Conservation (phyloP, 1,140 invertebrate species). For the Dreissena rostriformis region DNA sequence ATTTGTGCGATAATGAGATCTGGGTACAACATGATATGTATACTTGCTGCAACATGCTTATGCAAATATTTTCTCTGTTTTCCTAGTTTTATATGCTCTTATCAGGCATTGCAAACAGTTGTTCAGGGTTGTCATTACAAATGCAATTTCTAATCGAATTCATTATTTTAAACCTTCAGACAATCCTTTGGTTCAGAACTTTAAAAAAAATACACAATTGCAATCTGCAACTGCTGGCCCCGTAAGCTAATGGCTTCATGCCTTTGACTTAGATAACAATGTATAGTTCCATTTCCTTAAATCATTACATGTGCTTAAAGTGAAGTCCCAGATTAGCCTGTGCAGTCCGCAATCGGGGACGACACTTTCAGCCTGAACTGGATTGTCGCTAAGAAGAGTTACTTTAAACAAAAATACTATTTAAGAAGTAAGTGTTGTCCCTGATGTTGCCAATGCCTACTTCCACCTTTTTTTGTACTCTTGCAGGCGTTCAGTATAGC, state of each 20-base stretch:
- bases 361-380: slow-evolving; percentile 59
- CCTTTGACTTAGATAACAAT: no score
- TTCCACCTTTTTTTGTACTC: not conserved
- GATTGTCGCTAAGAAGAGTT: slow-evolving; percentile 79
- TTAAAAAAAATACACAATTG: no score
- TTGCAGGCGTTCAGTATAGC: slow-evolving; percentile 80
- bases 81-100: slow-evolving; percentile 32
- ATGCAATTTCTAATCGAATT: no score
- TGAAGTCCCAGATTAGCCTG: slow-evolving; percentile 83
- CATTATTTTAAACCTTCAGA: slow-evolving; percentile 76
- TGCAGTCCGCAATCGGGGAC: not conserved
- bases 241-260: no score
- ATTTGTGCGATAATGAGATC: not conserved
- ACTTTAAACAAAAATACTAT: slow-evolving; percentile 75
- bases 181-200: no score
- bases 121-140: not conserved
- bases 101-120: slow-evolving; percentile 70
- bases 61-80: no score
- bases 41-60: not conserved
- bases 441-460: slow-evolving; percentile 78
- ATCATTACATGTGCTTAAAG: no score
- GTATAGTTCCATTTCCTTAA: no score
- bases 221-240: no score
- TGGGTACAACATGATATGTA: not conserved
- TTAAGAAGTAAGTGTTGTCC: slow-evolving; percentile 81